Conservation (phyloP, 1,140 invertebrate genomes). For the Thaumetopoea pityocampa region DNA sequence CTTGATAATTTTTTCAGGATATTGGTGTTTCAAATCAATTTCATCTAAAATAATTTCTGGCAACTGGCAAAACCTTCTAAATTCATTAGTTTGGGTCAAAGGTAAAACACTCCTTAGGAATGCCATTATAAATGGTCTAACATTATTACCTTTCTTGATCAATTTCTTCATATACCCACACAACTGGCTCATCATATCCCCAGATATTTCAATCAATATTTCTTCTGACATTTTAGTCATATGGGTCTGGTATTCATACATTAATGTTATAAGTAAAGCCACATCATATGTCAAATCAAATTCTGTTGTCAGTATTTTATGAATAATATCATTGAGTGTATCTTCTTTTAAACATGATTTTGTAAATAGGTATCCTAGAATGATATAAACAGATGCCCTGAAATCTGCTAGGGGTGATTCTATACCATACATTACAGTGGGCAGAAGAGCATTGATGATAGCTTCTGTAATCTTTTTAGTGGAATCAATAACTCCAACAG, state of each 20-base stretch:
- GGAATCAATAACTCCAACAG: conserved; percentile 82
- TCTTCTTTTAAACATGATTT: conserved; percentile 79
- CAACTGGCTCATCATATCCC: conserved; percentile 67
- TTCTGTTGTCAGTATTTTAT: conserved; percentile 77
- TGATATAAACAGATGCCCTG: conserved; percentile 84
- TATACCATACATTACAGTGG: conserved; percentile 82
- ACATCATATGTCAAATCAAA: conserved; percentile 75
- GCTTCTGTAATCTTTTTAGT: conserved; percentile 78
- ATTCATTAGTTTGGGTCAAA: conserved; percentile 58
- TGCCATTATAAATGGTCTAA: conserved; percentile 73
- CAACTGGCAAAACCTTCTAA: conserved; percentile 55
- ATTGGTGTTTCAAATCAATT: conserved; percentile 72
- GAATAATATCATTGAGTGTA: conserved; percentile 79
- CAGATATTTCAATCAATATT: conserved; percentile 71
- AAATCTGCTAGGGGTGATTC: conserved; percentile 82
- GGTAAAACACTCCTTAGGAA: conserved; percentile 67
- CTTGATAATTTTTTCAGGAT: conserved; percentile 72
- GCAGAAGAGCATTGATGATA: conserved; percentile 82
- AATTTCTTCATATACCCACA: conserved; percentile 72
- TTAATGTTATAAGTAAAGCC: conserved; percentile 77
- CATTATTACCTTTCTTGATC: conserved; percentile 67
- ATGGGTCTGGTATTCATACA: conserved; percentile 79
- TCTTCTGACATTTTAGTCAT: conserved; percentile 71
- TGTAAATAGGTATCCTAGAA: conserved; percentile 81
- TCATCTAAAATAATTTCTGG: conserved; percentile 74